Conservation (phyloP, 2,797 vertebrate species). For the Antennarius maculatus region DNA sequence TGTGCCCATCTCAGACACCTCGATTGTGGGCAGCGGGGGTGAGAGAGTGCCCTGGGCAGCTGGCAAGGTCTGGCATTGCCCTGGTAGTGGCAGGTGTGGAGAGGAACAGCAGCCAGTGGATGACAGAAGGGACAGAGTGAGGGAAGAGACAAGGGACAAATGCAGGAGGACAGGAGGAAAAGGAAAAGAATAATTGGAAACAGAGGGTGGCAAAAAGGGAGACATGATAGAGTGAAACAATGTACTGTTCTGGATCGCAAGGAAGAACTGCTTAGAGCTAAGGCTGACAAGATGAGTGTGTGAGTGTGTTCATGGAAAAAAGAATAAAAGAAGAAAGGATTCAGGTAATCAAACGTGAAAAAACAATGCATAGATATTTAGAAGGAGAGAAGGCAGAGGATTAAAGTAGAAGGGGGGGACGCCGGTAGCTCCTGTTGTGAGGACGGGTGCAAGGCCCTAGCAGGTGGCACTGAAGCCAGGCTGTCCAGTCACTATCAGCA, state of each 20-base stretch:
- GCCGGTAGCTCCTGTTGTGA: slow-evolving; percentile 69
- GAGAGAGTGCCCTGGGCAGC: slow-evolving; percentile 74
- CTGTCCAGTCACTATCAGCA: slow-evolving; percentile 75
- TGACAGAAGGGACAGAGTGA: slow-evolving; percentile 41
- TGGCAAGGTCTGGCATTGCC: slow-evolving; percentile 70
- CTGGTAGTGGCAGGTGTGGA: slow-evolving; percentile 61
- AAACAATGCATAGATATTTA: slow-evolving; percentile 31
- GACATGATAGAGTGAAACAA: neutral
- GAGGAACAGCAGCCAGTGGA: slow-evolving; percentile 63
- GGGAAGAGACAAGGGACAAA: slow-evolving; percentile 21
- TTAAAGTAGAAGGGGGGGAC: slow-evolving; percentile 28
- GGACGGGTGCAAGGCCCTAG: slow-evolving; percentile 69
- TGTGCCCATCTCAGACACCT: slow-evolving; percentile 81
- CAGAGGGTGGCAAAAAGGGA: neutral
- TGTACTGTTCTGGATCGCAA: neutral
- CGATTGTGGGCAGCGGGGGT: slow-evolving; percentile 70
- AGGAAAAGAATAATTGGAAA: neutral
- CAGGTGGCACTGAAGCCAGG: slow-evolving; percentile 72
- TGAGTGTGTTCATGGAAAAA: neutral
- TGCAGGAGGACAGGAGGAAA: slow-evolving; percentile 2
- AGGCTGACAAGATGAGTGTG: neutral
- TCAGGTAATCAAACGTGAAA: neutral
- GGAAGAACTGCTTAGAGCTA: neutral
- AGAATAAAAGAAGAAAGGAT: slow-evolving; percentile 9
- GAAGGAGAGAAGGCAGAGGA: slow-evolving; percentile 28